Evolutionary conservation across 2,797 vertebrate species (phyloP).

Genomic region (Chrysocyon brachyurus): DNA sequence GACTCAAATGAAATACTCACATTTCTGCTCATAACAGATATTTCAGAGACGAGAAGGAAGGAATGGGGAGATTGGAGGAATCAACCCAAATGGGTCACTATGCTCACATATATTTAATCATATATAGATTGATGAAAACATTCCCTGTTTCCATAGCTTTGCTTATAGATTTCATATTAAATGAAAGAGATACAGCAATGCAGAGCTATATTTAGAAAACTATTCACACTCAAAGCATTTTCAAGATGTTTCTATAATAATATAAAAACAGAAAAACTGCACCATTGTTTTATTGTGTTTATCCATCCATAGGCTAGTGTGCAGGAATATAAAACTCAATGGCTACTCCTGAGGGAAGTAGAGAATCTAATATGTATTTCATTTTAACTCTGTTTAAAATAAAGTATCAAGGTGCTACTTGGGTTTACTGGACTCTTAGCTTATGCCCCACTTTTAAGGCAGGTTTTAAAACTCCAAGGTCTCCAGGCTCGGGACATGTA

Average conservation of each 20-base stretch:
- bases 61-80: conserved; percentile 52
- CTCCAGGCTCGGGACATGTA: neutral
- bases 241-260: conserved; percentile 1
- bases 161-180: neutral
- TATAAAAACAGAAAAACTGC: neutral
- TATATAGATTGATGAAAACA: conserved; percentile 56
- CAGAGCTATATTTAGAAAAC: conserved; percentile 23
- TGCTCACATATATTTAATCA: conserved; percentile 80
- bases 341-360: neutral
- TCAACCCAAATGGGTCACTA: conserved; percentile 47
- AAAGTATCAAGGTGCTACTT: neutral
- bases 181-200: neutral
- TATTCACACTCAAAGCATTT: neutral
- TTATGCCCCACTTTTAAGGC: neutral
- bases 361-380: neutral
- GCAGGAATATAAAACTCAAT: neutral
- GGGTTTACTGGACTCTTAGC: neutral
- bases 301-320: neutral
- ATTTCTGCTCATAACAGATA: conserved; percentile 87
- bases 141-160: neutral
- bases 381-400: conserved; percentile 55
- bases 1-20: conserved; percentile 87
- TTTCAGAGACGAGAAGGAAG: conserved; percentile 79
- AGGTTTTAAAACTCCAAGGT: neutral
- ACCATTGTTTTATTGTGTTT: conserved; percentile 16